Conservation (phyloP, 2,888 invertebrate genomes). For the Neoitamus cyanurus region DNA sequence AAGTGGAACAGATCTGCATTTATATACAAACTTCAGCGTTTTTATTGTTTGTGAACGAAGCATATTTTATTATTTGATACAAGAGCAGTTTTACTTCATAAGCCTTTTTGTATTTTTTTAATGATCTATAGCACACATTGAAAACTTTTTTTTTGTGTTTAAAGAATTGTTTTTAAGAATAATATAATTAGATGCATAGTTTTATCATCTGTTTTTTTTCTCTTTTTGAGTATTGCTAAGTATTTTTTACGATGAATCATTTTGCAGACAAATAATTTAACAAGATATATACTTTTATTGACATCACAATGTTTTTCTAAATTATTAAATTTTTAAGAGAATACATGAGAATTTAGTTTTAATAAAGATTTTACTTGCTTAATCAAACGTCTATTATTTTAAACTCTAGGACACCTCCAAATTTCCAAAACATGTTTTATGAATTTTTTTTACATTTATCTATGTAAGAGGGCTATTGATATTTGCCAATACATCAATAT, state of each 20-base stretch:
- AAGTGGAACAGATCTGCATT: background rate
- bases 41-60: background rate
- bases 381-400: background rate
- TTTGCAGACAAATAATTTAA: constrained; percentile 35
- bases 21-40: constrained; percentile 7
- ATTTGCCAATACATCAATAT: too few species aligned
- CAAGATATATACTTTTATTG: constrained; percentile 11
- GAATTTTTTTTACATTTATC: too few species aligned
- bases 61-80: constrained; percentile 22
- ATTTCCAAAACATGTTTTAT: too few species aligned
- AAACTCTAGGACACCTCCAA: too few species aligned
- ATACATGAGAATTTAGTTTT: constrained; percentile 30
- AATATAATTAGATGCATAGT: background rate
- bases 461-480: too few species aligned
- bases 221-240: background rate
- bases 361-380: constrained; percentile 46
- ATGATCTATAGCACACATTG: constrained; percentile 20
- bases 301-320: constrained; percentile 42
- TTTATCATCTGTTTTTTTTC: background rate
- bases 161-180: background rate
- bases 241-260: background rate
- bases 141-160: background rate
- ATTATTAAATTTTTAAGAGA: constrained; percentile 36
- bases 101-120: constrained; percentile 26
- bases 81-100: constrained; percentile 14